These are phyloP conservation scores for Harpagus bidentatus DNA, from an alignment of 2,113 vertebrate genomes.

Conservation along the genomic window DNA sequence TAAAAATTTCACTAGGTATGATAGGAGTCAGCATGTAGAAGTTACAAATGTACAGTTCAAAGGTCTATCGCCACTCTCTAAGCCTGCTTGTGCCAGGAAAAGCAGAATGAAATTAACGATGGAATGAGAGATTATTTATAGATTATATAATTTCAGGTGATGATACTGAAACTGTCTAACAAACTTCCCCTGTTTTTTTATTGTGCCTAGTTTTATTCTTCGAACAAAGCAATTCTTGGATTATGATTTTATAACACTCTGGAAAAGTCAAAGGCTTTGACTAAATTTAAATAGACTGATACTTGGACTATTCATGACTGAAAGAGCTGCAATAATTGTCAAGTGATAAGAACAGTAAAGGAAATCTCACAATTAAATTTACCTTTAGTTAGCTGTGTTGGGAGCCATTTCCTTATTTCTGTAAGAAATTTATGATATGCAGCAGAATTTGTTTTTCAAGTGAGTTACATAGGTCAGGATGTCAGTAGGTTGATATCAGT, in stretches of 20 bases:
- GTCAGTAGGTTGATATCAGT: background rate
- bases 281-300: background rate
- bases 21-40: background rate
- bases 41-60: background rate
- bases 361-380: background rate
- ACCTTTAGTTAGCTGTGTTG: background rate
- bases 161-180: background rate
- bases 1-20: background rate
- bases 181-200: background rate
- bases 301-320: background rate
- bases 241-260: background rate
- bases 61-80: background rate
- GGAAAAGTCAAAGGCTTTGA: background rate
- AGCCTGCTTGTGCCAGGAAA: background rate
- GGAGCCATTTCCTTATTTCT: background rate
- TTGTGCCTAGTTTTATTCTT: background rate
- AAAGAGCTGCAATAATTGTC: background rate
- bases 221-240: background rate
- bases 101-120: background rate
- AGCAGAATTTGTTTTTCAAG: background rate
- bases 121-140: background rate
- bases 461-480: background rate
- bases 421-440: background rate
- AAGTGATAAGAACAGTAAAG: background rate
- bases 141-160: background rate